Base-by-base conservation (phyloP, 2,888 invertebrate species). In the Andrena trimmerana region DNA sequence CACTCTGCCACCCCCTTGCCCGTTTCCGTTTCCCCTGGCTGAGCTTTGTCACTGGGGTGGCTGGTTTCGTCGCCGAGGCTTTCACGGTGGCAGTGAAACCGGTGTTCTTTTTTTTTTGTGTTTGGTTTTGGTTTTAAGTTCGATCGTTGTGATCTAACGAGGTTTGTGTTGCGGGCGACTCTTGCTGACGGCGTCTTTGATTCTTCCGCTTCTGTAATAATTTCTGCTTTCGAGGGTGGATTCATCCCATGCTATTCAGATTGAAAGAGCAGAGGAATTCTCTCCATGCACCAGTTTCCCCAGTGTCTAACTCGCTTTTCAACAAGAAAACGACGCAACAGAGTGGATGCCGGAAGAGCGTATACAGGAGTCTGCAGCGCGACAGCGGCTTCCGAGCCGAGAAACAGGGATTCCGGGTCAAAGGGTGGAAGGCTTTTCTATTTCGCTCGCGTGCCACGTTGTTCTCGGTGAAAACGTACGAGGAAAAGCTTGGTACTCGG, bases 391-490 rank as follows among this genome's bases (percentile, higher is more conserved):
- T 52, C 66, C 70, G 27, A 57, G 57, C 66, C 70, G 57, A 57
- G 57, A 57, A 57, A 57, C 57, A 66, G 69, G 72, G 54, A 68
- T 83, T 81, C 75, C 72, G 76, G 83, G 83, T 81, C 83, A 83
- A 83, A 83, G 81, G 69, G 72, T 52, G 65, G 68, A 75, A 77
- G 60, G 81, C 81, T 83, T 77, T 72, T 67, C 69, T 36, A 69
- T 83, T 71, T 68, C 69, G 52, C 59, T 67, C 75, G 59, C 81
- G 75, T 68, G 73, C 33, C 70, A 24, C 72, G 72, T 80, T 73
- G 81, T 81, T 77, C 69, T 67, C 76, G 10, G 57, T 42, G 71
- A 50, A 62, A 78, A 80, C 48, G 65, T 57, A 52, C n/a, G 57
- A 75, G 65, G 52, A 66, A 74, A 62, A 42, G 27, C 52, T 24